Evolutionary conservation across 2,888 invertebrate genomes (phyloP), one percentile per base, ranked within the genome.

Genomic region (Muschampia plurimacula): DNA sequence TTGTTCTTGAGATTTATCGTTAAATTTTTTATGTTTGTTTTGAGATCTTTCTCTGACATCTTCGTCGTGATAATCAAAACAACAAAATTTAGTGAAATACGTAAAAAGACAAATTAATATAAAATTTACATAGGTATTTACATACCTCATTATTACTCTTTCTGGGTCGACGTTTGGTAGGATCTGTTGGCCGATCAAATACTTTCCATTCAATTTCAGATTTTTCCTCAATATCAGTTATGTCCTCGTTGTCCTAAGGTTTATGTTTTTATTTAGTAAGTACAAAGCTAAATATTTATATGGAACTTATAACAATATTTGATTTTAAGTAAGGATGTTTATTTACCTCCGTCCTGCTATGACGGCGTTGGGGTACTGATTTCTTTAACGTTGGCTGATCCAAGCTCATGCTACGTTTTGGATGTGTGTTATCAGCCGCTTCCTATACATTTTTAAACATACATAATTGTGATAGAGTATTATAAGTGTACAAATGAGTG

Each of bases 341-440:
- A 68, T 67, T 75, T 89, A 90, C 90, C 90, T 89, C 83, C 68
- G 81, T 84, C 77, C 84, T 83, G 74, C 83, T 88, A 75, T 82
- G 79, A 68, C 85, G 85, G 59, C 86, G 83, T 74, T 76, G 82
- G 10, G 80, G 77, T 55, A 74, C 72, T n/a, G 77, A 75, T 52
- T 82, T 81, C 41, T 77, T 80, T 65, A 74, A 73, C 67, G 74
- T 79, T 44, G 79, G 74, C 69, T 81, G 79, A 39, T 87, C 86
- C 76, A 89, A 79, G 74, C 83, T 89, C 76, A 83, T 77, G 75
- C 87, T 89, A 79, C 82, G 85, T 82, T 87, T 87, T 12, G 87
- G 83, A 80, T 88, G 86, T 15, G 76, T 72, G 66, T 81, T 88
- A 75, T 84, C 79, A 72, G 77, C 83, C 22, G 80, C 69, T 82